Conservation (phyloP, 1,140 invertebrate genomes). For the Formica selysi region DNA sequence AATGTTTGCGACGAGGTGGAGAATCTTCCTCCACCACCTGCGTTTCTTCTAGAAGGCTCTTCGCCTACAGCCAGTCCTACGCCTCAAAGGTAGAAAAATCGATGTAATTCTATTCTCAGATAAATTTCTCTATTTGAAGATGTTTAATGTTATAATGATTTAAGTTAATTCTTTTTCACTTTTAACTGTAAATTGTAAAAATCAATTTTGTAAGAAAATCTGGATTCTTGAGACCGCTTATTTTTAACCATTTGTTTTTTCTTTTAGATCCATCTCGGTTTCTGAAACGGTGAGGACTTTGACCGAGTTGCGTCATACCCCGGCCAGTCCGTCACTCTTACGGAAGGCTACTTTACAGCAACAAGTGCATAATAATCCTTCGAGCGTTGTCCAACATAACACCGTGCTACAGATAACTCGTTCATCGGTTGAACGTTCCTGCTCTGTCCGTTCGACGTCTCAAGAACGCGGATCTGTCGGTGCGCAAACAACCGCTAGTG, state of each 20-base stretch:
- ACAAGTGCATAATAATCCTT: constrained; percentile 72
- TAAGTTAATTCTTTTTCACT: neutral
- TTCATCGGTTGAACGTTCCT: constrained; percentile 77
- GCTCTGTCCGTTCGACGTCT: constrained; percentile 73
- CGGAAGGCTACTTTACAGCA: constrained; percentile 86
- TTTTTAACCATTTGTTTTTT: constrained; percentile 5
- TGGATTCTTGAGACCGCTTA: neutral
- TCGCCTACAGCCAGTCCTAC: constrained; percentile 83
- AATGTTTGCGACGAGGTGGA: constrained; percentile 86
- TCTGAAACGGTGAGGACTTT: constrained; percentile 95
- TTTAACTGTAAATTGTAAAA: constrained; percentile 13
- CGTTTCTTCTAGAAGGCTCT: constrained; percentile 91
- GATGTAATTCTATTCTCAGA: neutral
- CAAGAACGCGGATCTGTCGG: constrained; percentile 82
- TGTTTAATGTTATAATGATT: neutral
- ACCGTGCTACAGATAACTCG: constrained; percentile 78
- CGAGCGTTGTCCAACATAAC: constrained; percentile 60
- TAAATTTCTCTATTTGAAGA: neutral
- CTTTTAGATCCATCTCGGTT: constrained; percentile 87
- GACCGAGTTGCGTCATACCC: constrained; percentile 94
- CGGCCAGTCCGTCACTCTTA: constrained; percentile 93
- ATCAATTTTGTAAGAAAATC: neutral
- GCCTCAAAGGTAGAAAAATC: constrained; percentile 75
- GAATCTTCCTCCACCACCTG: constrained; percentile 93
- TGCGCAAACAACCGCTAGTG: constrained; percentile 63